A percentile compares a stretch with the other conserved stretches of the same genome.
phyloP scores from a whole-genome alignment of 1,140 invertebrate genomes.

The Eriocheir sinensis region DNA sequence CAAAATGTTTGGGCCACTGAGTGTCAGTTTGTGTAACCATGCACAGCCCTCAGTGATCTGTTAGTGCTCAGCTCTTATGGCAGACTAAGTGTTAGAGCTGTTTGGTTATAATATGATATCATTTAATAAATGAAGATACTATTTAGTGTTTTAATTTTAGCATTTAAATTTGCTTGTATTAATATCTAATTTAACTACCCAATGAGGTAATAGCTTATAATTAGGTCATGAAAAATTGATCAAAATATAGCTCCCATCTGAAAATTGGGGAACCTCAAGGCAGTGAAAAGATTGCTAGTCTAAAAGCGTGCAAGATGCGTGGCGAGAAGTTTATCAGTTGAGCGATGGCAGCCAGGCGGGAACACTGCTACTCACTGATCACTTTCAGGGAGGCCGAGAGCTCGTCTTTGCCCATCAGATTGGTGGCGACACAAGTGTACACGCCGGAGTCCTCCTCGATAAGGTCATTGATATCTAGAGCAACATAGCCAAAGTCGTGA shows the following conservation, averaged over 20 bases:
- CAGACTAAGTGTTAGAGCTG: neutral
- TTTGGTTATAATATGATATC: neutral
- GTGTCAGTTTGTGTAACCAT: neutral
- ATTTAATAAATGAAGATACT: neutral
- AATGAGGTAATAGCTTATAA: neutral
- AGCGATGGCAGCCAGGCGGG: slow-evolving; percentile 41
- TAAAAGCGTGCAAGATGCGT: slow-evolving; percentile 57
- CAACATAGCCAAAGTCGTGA: slow-evolving; percentile 97
- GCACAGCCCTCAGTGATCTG: neutral
- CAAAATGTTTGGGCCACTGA: neutral
- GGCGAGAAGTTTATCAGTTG: slow-evolving; percentile 49
- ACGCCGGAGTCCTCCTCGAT: slow-evolving; percentile 96
- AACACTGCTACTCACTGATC: slow-evolving; percentile 76
- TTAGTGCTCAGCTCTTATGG: neutral
- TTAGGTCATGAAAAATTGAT: neutral
- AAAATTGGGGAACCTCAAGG: slow-evolving; percentile 27
- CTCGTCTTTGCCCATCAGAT: slow-evolving; percentile 87
- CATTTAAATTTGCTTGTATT: too few relatives aligned
- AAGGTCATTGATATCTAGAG: slow-evolving; percentile 93
- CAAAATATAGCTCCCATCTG: too few relatives aligned
- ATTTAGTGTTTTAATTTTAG: neutral
- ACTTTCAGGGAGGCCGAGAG: slow-evolving; percentile 76
- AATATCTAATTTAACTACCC: neutral
- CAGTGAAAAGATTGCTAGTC: slow-evolving; percentile 40
- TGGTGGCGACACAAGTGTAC: slow-evolving; percentile 96